Base-by-base conservation (phyloP, 2,888 invertebrate species). In the Dysmachus trigonus region DNA sequence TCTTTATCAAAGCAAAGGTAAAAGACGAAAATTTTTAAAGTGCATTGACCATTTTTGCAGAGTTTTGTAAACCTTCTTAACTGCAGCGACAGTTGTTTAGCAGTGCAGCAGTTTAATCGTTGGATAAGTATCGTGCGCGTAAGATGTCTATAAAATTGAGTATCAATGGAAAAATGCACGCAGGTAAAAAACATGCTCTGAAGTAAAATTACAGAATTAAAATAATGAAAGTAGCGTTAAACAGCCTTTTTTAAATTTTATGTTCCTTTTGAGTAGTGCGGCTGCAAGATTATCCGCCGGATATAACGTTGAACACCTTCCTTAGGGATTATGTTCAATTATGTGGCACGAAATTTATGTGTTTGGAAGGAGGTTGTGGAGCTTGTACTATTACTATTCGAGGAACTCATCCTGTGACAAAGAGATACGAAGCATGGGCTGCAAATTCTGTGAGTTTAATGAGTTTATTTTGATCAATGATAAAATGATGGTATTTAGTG, bases 281-380 rank as follows among this genome's bases (percentile, higher is more conserved):
- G 15, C 31, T 76, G 8, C 13, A 76, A 7, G 62, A 76, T 62
- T 35, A 38, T 35, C 88, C 88, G 15, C 18, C 86, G 0, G 87
- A 88, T n/a, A 94, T 93, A 0, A 91, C 93, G 0, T 90, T 94
- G 1, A 94, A 94, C 88, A 90, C 91, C 1, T 94, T 93, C 88
- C 92, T 94, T 71, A 91, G 94, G 30, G 91, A 93, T 2, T 90
- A 92, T 88, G 92, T 93, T 1, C 91, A 92, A 72, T 89, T 94
- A 0, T 93, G 91, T 30, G 94, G 94, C 5, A 94, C 94, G 0
- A 94, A 94, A 88, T 91, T 90, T 35, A 94, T 94, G 93, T 94
- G 94, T 87, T 90, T 92, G 33, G 94, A 94, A 90, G 94, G 94
- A 53, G 94, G 94, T n/a, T 95, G 95, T 89, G 94, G 95, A 0